Evolutionary conservation across 1,140 invertebrate species (phyloP).

Genomic region (Glossosoma conforme): DNA sequence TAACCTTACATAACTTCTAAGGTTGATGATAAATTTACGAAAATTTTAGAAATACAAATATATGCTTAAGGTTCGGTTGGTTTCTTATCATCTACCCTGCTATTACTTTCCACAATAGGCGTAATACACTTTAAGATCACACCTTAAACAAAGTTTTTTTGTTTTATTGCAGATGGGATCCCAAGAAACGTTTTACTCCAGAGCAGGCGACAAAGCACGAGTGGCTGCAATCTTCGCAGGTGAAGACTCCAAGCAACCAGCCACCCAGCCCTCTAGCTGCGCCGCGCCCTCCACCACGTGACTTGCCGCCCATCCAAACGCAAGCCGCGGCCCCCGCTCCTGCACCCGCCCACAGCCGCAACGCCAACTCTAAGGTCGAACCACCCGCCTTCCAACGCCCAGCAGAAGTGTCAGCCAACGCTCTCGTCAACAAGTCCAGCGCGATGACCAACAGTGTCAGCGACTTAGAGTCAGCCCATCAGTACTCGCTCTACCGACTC

Average conservation of each 20-base stretch:
- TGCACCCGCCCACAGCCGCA: slow-evolving; percentile 32
- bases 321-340: not conserved
- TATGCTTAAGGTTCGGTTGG: too few relatives aligned
- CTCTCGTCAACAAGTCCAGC: slow-evolving; percentile 17
- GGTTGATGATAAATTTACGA: too few relatives aligned
- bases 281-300: slow-evolving; percentile 33
- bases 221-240: slow-evolving; percentile 56
- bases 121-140: too few relatives aligned
- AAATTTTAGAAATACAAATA: too few relatives aligned
- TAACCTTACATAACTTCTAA: too few relatives aligned
- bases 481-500: slow-evolving; percentile 29
- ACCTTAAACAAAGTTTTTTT: too few relatives aligned
- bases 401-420: slow-evolving; percentile 11
- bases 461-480: slow-evolving; percentile 30
- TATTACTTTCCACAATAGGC: too few relatives aligned
- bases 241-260: slow-evolving; percentile 35
- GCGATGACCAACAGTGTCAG: slow-evolving; percentile 31
- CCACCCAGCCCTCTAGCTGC: slow-evolving; percentile 34
- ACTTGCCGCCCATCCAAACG: slow-evolving; percentile 4
- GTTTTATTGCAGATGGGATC: slow-evolving; percentile 75
- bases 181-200: slow-evolving; percentile 86
- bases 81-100: too few relatives aligned
- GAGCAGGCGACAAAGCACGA: slow-evolving; percentile 79
- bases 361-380: slow-evolving; percentile 26
- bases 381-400: slow-evolving; percentile 21